Base-by-base conservation (phyloP, 2,888 invertebrate genomes). In the Coelinius sp. region DNA sequence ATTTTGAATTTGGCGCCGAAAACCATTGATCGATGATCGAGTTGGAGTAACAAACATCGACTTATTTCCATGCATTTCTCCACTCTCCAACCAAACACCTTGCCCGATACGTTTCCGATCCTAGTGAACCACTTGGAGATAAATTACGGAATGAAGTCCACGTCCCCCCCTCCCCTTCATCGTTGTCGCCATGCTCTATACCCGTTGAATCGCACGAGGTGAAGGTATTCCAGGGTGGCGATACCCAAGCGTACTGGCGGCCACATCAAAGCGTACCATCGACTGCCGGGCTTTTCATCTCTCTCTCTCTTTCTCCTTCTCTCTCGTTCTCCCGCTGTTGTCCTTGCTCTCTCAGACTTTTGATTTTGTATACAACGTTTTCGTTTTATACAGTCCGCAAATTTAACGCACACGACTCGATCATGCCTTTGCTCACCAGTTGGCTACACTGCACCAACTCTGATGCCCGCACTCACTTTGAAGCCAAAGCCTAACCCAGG, bases 241-340 rank as follows among this genome's bases (percentile, higher is more conserved):
- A 80, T 81, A 80, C 79, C 76, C 78, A 69, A 68, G 38, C 71
- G 66, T 68, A 46, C 73, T 38, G 75, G 82, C 85, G 85, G 85
- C 83, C 85, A 86, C 83, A 84, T 85, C 85, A 86, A 86, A 86
- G 86, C 81, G 76, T 76, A 78, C 65, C 78, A 80, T 81, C 84
- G 83, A 84, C 84, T 84, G 83, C 81, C 73, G 83, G 81, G 81
- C 82, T 81, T 75, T 83, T 80, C 78, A 79, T 73, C 78, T 79
- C 76, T 69, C 73, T 27, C 64, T 46, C 64, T 41, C 22, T 31
- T 31, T 17, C 69, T 27, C 38, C 25, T 10, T 35, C 52, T 20
- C 49, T 22, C 14, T 49, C 17, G 12, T 24, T 66, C 65, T n/a
- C n/a, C n/a, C n/a, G n/a, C n/a, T n/a, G n/a, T n/a, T n/a, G n/a